Percentiles rank a stretch among this genome's conserved stretches.
Evolutionary conservation across 2,888 invertebrate genomes (phyloP).

Genomic region (Scrobipalpa atriplicella): DNA sequence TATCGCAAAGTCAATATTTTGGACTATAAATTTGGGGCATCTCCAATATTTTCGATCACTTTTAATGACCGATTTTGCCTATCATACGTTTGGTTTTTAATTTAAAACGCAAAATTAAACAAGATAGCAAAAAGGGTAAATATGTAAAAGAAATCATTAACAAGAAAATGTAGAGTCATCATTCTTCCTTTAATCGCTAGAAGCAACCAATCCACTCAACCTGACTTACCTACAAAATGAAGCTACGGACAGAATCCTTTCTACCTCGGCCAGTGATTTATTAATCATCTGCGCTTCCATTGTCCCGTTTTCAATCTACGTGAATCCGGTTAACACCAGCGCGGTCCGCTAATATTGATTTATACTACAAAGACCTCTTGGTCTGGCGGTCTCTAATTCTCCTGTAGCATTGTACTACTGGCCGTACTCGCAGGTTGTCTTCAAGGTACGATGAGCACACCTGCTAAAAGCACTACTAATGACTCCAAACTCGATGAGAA

Average conservation of each 20-base stretch:
- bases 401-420: slow-evolving; percentile 30
- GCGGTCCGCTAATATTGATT: background rate
- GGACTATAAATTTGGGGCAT: background rate
- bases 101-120: too few species aligned
- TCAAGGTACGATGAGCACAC: slow-evolving; percentile 42
- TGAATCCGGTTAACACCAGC: background rate
- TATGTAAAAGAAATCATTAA: background rate
- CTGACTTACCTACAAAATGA: background rate
- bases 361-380: slow-evolving; percentile 14
- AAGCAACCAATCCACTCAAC: background rate
- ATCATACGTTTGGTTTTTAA: too few species aligned
- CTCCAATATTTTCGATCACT: background rate
- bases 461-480: slow-evolving; percentile 33
- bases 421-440: slow-evolving; percentile 28
- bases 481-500: slow-evolving; percentile 26
- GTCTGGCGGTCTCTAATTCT: slow-evolving; percentile 31
- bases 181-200: background rate
- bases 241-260: background rate
- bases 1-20: slow-evolving; percentile 12
- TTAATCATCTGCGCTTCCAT: slow-evolving; percentile 7
- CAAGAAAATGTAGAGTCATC: background rate
- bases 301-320: slow-evolving; percentile 10
- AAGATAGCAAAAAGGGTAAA: too few species aligned
- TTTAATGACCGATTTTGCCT: background rate
- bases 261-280: background rate